phyloP scores from a whole-genome alignment of 2,797 vertebrate genomes.

The Apodemus agrarius region DNA sequence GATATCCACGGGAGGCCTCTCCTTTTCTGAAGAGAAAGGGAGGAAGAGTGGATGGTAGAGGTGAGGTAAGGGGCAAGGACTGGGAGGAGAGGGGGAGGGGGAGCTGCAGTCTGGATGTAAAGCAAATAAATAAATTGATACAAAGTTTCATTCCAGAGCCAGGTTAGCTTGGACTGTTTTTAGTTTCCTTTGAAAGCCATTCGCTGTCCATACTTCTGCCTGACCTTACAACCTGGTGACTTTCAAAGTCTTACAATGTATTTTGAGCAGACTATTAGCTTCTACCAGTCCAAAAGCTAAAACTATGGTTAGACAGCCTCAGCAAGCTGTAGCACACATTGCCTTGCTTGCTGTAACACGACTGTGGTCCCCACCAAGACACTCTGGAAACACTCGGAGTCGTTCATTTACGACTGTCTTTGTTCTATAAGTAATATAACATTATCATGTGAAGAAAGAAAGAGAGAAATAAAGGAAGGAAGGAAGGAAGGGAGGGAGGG shows the following conservation, averaged over 20 bases:
- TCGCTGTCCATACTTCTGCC: neutral
- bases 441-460: neutral
- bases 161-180: neutral
- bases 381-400: neutral
- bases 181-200: neutral
- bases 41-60: neutral
- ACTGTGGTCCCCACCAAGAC: neutral
- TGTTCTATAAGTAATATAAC: neutral
- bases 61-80: neutral
- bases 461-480: too few species aligned
- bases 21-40: neutral
- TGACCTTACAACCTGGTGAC: neutral
- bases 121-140: neutral
- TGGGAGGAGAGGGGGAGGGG: neutral
- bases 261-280: neutral
- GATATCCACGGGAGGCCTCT: neutral
- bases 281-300: neutral
- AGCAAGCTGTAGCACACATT: neutral
- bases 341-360: neutral
- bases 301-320: neutral
- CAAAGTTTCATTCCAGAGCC: neutral
- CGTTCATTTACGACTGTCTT: neutral
- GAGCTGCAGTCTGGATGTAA: neutral
- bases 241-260: neutral
- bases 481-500: too few species aligned